Evolutionary conservation across 1,140 invertebrate genomes (phyloP).

Genomic region (Aporrectodea caliginosa): DNA sequence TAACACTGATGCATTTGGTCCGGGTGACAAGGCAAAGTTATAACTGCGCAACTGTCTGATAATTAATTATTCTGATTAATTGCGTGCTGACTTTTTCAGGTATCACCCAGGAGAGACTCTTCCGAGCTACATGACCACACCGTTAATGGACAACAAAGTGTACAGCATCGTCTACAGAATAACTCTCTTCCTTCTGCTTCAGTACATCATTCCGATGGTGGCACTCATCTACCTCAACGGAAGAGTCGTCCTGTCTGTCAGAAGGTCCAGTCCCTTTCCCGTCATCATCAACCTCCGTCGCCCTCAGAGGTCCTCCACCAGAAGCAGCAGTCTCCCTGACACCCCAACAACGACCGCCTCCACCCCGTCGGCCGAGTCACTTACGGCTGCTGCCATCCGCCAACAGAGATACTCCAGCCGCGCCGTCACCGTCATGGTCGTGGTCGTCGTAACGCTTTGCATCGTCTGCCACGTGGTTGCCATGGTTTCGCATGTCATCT

Average conservation of each 20-base stretch:
- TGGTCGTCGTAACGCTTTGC: slow-evolving; percentile 23
- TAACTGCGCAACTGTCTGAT: too few species aligned
- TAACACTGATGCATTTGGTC: too few species aligned
- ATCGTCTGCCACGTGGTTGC: slow-evolving; percentile 30
- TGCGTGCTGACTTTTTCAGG: too few species aligned
- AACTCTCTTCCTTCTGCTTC: slow-evolving; percentile 23
- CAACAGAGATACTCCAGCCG: neutral
- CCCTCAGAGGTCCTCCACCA: neutral
- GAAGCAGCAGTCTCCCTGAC: neutral
- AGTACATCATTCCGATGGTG: slow-evolving; percentile 29
- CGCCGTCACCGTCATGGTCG: slow-evolving; percentile 27
- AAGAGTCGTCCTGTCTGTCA: slow-evolving; percentile 17
- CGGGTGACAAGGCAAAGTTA: too few species aligned
- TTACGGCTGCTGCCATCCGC: too few species aligned
- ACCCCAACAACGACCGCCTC: neutral
- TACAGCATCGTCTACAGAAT: slow-evolving; percentile 31
- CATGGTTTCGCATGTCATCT: slow-evolving; percentile 29
- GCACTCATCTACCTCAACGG: slow-evolving; percentile 25
- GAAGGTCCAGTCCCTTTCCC: neutral
- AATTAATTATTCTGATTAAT: too few species aligned
- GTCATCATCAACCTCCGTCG: slow-evolving; percentile 1
- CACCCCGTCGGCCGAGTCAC: too few species aligned
- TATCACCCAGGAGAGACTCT: neutral
- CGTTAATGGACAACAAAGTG: slow-evolving; percentile 3
- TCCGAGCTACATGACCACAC: slow-evolving; percentile 8